Conservation (phyloP, 2,113 vertebrate species). For the Haemorhous mexicanus region DNA sequence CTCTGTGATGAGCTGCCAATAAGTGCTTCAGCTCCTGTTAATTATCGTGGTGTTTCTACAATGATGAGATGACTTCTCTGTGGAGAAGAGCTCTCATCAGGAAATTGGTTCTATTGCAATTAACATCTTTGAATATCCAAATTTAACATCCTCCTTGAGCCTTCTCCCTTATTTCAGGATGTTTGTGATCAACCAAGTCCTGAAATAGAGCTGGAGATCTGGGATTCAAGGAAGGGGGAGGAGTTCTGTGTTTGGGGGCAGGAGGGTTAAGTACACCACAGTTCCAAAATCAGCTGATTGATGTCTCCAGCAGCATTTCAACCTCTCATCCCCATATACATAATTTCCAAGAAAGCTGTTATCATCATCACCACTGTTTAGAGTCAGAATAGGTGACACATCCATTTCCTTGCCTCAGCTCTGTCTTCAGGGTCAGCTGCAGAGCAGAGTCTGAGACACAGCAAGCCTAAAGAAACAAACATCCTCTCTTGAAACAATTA, state of each 20-base stretch:
- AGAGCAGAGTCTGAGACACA: background rate
- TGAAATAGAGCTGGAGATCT: constrained; percentile 38
- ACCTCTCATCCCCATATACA: background rate
- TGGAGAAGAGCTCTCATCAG: constrained; percentile 48
- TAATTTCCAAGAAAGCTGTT: constrained; percentile 6
- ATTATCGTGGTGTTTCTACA: constrained; percentile 33
- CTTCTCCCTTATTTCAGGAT: constrained; percentile 49
- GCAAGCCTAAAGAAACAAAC: background rate
- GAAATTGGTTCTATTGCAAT: constrained; percentile 52
- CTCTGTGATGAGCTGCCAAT: constrained; percentile 5
- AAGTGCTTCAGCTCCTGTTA: constrained; percentile 4
- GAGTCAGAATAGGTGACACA: background rate
- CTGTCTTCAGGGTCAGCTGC: background rate
- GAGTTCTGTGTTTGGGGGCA: background rate
- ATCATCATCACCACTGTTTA: background rate
- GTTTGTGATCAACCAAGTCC: constrained; percentile 32
- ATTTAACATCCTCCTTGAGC: constrained; percentile 56
- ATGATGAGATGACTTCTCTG: constrained; percentile 49
- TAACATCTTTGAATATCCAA: constrained; percentile 55
- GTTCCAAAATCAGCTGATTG: background rate
- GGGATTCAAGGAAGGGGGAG: background rate
- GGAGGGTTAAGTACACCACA: background rate
- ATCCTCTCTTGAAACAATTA: background rate
- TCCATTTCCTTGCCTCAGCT: background rate
- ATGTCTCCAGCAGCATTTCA: background rate